Conservation (phyloP, 2,888 invertebrate species). For the Dilophus febrilis region DNA sequence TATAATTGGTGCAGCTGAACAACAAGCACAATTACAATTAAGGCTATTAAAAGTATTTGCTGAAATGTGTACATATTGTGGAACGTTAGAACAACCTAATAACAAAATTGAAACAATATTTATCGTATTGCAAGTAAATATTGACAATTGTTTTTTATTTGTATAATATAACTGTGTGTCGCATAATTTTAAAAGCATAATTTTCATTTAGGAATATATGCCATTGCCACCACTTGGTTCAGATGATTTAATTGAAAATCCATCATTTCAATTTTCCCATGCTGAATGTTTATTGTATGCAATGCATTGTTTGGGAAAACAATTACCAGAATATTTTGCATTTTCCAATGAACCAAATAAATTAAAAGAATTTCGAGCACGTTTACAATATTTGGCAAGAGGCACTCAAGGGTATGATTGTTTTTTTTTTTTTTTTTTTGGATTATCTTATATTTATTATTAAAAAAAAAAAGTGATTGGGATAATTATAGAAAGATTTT, state of each 20-base stretch:
- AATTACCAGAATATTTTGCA: constrained; percentile 57
- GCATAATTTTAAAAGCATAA: constrained; percentile 4
- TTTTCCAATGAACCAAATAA: constrained; percentile 50
- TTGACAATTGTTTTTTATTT: constrained; percentile 1
- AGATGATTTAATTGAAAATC: constrained; percentile 36
- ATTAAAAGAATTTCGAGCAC: constrained; percentile 69
- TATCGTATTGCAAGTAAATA: constrained; percentile 46
- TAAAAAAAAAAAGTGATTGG: too few relatives aligned
- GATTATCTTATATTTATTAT: neutral
- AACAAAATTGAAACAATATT: constrained; percentile 60
- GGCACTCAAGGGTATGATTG: constrained; percentile 67
- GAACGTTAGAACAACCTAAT: constrained; percentile 55
- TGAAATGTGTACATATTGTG: constrained; percentile 63
- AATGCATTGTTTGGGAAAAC: constrained; percentile 58
- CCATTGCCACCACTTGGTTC: constrained; percentile 57
- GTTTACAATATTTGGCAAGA: constrained; percentile 82
- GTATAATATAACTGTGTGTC: neutral
- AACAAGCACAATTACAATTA: constrained; percentile 44
- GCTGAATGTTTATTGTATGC: constrained; percentile 79
- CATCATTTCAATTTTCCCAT: constrained; percentile 82
- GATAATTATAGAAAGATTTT: neutral
- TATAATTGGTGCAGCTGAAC: constrained; percentile 38
- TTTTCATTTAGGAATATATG: constrained; percentile 54
- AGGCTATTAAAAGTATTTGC: constrained; percentile 75
- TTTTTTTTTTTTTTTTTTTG: constrained; percentile 30